These are phyloP conservation scores for Proisotoma minuta DNA, from an alignment of 2,888 invertebrate genomes.

Conservation along the genomic window DNA sequence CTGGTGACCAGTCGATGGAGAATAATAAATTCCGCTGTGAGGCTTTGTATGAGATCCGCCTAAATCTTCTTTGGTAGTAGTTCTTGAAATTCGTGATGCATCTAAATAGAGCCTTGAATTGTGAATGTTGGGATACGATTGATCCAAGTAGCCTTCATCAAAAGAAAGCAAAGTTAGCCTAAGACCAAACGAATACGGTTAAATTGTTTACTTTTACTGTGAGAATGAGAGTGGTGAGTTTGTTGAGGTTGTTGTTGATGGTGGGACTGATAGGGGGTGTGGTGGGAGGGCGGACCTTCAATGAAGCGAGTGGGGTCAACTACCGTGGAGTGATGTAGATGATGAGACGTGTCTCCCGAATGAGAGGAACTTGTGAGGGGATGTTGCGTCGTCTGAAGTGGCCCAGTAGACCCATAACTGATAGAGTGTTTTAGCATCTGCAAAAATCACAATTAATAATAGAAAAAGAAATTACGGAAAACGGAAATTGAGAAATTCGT, in stretches of 20 bases:
- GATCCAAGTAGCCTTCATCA: constrained; percentile 43
- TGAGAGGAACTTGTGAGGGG: constrained; percentile 45
- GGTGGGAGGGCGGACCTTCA: constrained; percentile 43
- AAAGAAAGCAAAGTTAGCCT: no score
- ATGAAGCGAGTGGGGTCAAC: constrained; percentile 46
- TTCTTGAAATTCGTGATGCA: constrained; percentile 41
- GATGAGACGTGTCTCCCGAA: constrained; percentile 44
- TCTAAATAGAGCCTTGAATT: constrained; percentile 44
- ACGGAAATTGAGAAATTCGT: neutral
- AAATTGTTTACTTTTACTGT: constrained; percentile 44
- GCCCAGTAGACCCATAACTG: constrained; percentile 43
- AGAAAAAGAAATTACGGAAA: no score
- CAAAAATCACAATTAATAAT: no score
- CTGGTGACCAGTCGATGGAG: constrained; percentile 36
- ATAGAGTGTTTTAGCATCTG: constrained; percentile 47
- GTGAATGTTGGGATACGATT: constrained; percentile 43
- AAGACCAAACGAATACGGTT: no score
- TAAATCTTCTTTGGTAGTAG: constrained; percentile 34
- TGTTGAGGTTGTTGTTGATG: constrained; percentile 6
- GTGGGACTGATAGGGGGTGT: constrained; percentile 16
- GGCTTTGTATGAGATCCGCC: constrained; percentile 15
- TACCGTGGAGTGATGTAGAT: constrained; percentile 37
- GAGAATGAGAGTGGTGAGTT: constrained; percentile 36
- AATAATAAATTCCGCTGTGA: constrained; percentile 44
- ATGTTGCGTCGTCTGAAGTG: constrained; percentile 41